Percentiles rank a stretch among this genome's conserved stretches.
Evolutionary conservation across 2,888 invertebrate genomes (phyloP).

Genomic region (Himalopsyche kuldschensis): DNA sequence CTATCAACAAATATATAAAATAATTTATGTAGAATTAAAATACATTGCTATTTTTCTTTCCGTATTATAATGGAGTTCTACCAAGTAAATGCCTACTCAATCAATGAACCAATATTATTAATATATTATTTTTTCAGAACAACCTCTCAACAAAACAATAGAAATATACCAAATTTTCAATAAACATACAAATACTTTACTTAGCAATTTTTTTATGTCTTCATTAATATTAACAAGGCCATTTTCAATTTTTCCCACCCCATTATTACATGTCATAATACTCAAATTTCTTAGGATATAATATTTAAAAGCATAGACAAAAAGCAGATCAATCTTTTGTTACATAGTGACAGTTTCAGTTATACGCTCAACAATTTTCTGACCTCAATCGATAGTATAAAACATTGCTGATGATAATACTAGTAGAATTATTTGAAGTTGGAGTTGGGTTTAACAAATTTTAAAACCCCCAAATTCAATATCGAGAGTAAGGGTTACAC

Average conservation of each 20-base stretch:
- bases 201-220: background rate
- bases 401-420: too few relatives aligned
- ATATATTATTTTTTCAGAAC: background rate
- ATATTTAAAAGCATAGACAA: background rate
- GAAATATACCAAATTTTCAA: background rate
- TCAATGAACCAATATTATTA: too few relatives aligned
- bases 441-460: too few relatives aligned
- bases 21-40: too few relatives aligned
- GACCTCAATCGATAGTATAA: too few relatives aligned
- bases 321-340: background rate
- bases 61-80: too few relatives aligned
- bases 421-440: too few relatives aligned
- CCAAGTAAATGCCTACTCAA: too few relatives aligned
- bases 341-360: background rate
- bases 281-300: background rate
- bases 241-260: background rate
- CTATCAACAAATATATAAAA: too few relatives aligned
- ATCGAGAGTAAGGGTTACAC: too few relatives aligned
- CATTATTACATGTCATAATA: background rate
- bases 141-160: background rate
- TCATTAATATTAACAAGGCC: background rate
- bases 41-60: too few relatives aligned
- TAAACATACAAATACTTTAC: background rate
- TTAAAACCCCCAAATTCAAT: too few relatives aligned
- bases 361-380: background rate